These are phyloP conservation scores for Ariolimax columbianus DNA, from an alignment of 2,888 invertebrate genomes.

Conservation along the genomic window DNA sequence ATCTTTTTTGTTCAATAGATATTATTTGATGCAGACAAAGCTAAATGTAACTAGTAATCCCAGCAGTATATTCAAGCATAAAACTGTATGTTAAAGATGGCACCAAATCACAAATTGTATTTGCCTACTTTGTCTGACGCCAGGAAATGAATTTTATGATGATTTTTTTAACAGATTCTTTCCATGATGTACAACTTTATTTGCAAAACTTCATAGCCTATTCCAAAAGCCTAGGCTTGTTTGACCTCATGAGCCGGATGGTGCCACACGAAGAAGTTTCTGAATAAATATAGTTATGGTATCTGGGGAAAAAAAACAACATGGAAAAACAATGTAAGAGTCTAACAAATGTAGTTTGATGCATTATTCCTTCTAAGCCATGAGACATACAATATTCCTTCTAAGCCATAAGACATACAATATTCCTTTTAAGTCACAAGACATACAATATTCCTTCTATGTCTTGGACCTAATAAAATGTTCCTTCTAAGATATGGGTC, in stretches of 20 bases:
- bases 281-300: constrained; percentile 40
- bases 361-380: too few relatives aligned
- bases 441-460: too few relatives aligned
- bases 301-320: constrained; percentile 18
- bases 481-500: too few relatives aligned
- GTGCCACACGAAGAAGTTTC: constrained; percentile 44
- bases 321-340: background rate
- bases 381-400: too few relatives aligned
- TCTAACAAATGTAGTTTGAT: too few relatives aligned
- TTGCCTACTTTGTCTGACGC: background rate
- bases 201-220: background rate
- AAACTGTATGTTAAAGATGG: background rate
- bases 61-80: background rate
- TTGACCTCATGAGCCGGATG: constrained; percentile 19
- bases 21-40: background rate
- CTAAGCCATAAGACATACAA: too few relatives aligned
- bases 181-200: background rate
- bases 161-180: too few relatives aligned
- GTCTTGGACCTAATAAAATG: too few relatives aligned
- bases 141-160: background rate
- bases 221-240: too few relatives aligned
- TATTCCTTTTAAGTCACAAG: too few relatives aligned
- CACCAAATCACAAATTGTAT: background rate
- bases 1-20: too few relatives aligned
- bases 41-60: background rate